Evolutionary conservation across 64 coral and sea anemone genomes (phyloP).

Genomic region (Trachythela sp.): DNA sequence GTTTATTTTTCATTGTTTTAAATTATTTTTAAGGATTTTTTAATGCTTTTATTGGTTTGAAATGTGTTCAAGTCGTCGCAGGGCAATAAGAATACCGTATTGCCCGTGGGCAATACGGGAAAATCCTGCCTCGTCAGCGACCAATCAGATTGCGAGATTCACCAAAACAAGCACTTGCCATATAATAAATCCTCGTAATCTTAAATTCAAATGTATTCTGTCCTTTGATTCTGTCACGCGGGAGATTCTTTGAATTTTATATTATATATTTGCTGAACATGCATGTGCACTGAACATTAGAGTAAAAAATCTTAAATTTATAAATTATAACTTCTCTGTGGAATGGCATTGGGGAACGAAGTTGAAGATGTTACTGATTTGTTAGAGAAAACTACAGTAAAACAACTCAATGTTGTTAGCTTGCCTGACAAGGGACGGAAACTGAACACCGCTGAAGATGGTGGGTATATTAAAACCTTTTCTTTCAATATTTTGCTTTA

Average conservation of each 20-base stretch:
- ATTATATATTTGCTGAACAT: not conserved
- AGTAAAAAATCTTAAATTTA: not conserved
- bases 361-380: slow-evolving; percentile 66
- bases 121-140: no score
- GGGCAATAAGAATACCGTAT: no score
- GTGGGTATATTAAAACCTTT: slow-evolving; percentile 46
- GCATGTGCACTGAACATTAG: not conserved
- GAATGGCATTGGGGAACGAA: slow-evolving; percentile 58
- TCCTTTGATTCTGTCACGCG: not conserved
- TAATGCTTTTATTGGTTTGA: no score
- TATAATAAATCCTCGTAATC: no score
- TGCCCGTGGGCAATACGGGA: no score
- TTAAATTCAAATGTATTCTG: no score
- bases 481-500: not conserved
- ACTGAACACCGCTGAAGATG: slow-evolving; percentile 67
- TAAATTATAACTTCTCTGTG: not conserved
- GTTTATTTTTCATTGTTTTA: no score
- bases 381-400: slow-evolving; percentile 72
- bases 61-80: no score
- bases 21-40: no score
- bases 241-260: not conserved
- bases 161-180: no score
- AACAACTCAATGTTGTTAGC: slow-evolving; percentile 77
- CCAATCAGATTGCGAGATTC: no score
- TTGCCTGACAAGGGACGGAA: slow-evolving; percentile 85